A percentile compares a stretch with the other conserved stretches of the same genome.
phyloP scores from a whole-genome alignment of 1,140 invertebrate species.

The Andrena cerasifolii region DNA sequence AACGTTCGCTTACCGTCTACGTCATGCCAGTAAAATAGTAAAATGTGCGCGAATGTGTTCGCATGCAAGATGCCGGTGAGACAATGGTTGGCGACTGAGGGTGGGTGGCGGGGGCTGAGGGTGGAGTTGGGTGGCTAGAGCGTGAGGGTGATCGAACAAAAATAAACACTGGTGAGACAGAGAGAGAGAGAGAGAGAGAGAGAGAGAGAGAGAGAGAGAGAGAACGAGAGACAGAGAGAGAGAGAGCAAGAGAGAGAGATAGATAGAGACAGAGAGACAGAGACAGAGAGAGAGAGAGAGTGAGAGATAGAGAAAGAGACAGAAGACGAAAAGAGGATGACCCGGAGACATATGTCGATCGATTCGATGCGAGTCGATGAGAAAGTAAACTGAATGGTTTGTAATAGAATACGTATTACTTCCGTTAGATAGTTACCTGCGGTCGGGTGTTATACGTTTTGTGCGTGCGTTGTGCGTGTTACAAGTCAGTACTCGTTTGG shows the following conservation, averaged over 20 bases:
- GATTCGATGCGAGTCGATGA: slow-evolving; percentile 58
- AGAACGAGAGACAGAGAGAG: too few species aligned
- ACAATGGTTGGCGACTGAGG: slow-evolving; percentile 43
- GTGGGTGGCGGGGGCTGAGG: background rate
- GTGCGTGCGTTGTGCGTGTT: slow-evolving; percentile 80
- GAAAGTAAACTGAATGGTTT: slow-evolving; percentile 57
- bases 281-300: too few species aligned
- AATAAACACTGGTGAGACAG: slow-evolving; percentile 10
- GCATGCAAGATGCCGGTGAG: slow-evolving; percentile 59
- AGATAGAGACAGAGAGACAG: slow-evolving; percentile 24
- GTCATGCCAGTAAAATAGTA: slow-evolving; percentile 39
- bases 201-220: slow-evolving; percentile 22
- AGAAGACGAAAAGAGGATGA: slow-evolving; percentile 28
- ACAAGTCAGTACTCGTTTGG: slow-evolving; percentile 82
- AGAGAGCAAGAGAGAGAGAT: too few species aligned
- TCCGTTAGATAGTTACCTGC: slow-evolving; percentile 78
- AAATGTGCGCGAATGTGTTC: slow-evolving; percentile 60
- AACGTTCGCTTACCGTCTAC: slow-evolving; percentile 46
- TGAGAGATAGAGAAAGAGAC: too few species aligned
- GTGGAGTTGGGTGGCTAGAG: slow-evolving; percentile 13
- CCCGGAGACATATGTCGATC: slow-evolving; percentile 42
- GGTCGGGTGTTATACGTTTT: slow-evolving; percentile 77
- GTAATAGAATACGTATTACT: slow-evolving; percentile 70
- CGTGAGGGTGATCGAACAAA: slow-evolving; percentile 42
- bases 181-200: slow-evolving; percentile 11